Evolutionary conservation across 2,113 vertebrate genomes (phyloP), one percentile per base, ranked within the genome.

Genomic region (Phyllostomus discolor): DNA sequence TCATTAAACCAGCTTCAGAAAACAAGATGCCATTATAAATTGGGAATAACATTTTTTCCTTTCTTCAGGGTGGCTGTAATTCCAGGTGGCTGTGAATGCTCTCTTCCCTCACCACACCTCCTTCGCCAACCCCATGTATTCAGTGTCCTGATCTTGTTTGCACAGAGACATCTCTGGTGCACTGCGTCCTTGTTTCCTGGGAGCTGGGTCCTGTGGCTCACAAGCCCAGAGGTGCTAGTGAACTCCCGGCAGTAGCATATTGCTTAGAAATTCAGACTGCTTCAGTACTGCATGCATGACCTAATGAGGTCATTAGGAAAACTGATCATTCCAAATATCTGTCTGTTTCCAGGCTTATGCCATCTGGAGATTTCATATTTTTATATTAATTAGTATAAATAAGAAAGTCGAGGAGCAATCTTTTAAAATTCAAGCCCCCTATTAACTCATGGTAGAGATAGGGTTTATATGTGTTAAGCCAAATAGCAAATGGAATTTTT

Each of bases 21-120:
- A 69, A 87, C 54, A 46, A 82, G 67, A 62, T 5, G 75, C 75
- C 72, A 10, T 46, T 11, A 38, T 64, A 19, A 70, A 75, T 41
- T 4, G 67, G 64, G 87, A 97, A 87, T 95, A 93, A 92, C 62
- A 1, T 19, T 46, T 88, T 97, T 92, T 69, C 41, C 91, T 97
- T 97, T 97, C 5, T 3, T 35, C 69, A 89, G 91, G 75, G 80
- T 35, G 26, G 88, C 95, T 70, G 87, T 80, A 69, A 83, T 67
- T 81, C 59, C 88, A 85, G 89, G 66, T 35, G 88, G 95, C 91
- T 73, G 20, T 52, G 81, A 52, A 59, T 35, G 75, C 92, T 78
- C 54, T 10, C 19, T 20, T 52, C 81, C 46, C 35, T n/a, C 88
- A 9, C 2, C 35, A 9, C 84, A 31, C 38, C 41, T 57, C 83